Conservation (phyloP, 2,113 vertebrate species). For the Pogona vitticeps region DNA sequence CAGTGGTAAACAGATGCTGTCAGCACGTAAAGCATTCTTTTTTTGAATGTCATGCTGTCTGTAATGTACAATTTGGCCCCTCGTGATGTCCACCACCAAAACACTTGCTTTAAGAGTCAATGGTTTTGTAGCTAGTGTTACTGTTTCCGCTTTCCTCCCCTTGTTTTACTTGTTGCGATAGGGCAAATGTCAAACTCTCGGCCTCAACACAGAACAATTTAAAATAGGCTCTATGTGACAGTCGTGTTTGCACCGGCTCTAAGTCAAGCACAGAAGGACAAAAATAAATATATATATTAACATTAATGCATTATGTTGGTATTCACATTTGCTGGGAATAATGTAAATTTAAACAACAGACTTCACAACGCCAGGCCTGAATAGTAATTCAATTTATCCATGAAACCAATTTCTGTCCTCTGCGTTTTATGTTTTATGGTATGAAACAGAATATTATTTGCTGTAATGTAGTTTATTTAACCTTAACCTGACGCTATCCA, state of each 20-base stretch:
- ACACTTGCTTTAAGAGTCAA: background rate
- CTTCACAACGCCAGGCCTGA: slow-evolving; percentile 51
- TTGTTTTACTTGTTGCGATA: background rate
- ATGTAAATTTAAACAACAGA: slow-evolving; percentile 50
- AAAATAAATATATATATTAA: slow-evolving; percentile 47
- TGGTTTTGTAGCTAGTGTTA: background rate
- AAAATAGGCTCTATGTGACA: background rate
- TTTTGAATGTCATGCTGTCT: no score
- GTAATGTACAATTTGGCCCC: no score
- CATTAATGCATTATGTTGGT: slow-evolving; percentile 16
- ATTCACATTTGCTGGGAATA: slow-evolving; percentile 54
- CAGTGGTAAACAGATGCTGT: no score
- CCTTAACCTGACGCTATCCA: slow-evolving; percentile 71
- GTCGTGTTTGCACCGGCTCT: background rate
- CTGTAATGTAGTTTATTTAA: slow-evolving; percentile 76
- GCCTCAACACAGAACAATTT: background rate
- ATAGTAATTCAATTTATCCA: slow-evolving; percentile 70
- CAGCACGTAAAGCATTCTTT: no score
- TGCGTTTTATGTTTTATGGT: slow-evolving; percentile 69
- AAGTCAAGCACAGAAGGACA: background rate
- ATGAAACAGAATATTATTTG: slow-evolving; percentile 70
- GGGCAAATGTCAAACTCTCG: background rate
- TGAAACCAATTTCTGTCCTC: slow-evolving; percentile 67
- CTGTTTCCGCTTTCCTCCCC: no score
- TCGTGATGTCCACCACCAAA: no score